Conservation (phyloP, 2,113 vertebrate species). For the Amblyornis subalaris region DNA sequence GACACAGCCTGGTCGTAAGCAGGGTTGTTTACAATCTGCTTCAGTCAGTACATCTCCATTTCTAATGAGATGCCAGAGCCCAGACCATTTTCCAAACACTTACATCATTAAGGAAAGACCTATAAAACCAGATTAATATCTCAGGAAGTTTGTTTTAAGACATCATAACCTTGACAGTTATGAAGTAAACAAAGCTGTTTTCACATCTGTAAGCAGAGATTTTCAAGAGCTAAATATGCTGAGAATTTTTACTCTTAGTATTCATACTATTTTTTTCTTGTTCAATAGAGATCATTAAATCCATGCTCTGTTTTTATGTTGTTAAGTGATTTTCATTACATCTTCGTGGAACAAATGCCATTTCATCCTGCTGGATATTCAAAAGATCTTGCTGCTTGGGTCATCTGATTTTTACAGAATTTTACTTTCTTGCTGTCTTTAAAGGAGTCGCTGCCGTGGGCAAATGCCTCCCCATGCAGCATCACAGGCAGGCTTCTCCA, state of each 20-base stretch:
- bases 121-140: background rate
- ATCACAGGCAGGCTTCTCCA: background rate
- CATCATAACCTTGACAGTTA: background rate
- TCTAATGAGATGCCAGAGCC: background rate
- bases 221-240: background rate
- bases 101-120: background rate
- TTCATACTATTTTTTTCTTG: background rate
- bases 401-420: background rate
- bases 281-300: background rate
- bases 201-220: background rate
- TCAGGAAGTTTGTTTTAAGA: conserved; percentile 1
- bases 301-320: background rate
- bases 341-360: background rate
- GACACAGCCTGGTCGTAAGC: accelerated
- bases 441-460: background rate
- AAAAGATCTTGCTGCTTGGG: background rate
- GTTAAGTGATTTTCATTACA: background rate
- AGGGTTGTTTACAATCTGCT: background rate
- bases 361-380: background rate
- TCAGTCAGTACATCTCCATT: background rate
- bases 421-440: background rate
- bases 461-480: background rate
- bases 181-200: conserved; percentile 26
- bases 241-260: background rate
- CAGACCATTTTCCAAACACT: background rate